Evolutionary conservation across 2,888 invertebrate species (phyloP), one percentile per base, ranked within the genome.

Genomic region (Scaptomyza tumidula): DNA sequence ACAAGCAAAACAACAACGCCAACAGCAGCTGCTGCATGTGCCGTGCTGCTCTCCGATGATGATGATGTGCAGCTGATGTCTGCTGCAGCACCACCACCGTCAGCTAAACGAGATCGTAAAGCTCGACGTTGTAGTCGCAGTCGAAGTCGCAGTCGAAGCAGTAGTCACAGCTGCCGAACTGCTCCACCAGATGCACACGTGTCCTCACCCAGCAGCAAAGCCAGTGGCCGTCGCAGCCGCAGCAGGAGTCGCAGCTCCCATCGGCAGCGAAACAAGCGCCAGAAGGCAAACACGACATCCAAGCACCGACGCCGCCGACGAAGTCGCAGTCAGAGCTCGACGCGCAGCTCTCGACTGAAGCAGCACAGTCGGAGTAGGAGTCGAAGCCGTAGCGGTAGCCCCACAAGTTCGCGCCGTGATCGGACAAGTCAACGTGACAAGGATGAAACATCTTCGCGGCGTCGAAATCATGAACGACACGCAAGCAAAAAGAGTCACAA

Each of bases 21-120:
- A n/a, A 41, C 58, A 10, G 35, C 56, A 48, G 55, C 35, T 13
- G 1, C 48, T 9, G 41, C 16, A 9, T 10, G 4, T 41, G 41
- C 83, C 16, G 86, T 89, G 9, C 69, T 84, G 9, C 77, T 89
- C 0, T 89, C 90, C 44, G 88, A 89, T 48, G 90, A 86, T 60
- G 90, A 90, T 35, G 91, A 89, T 63, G 90, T 90, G 27, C 83
- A 90, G 61, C 10, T 89, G 41, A 77, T 88, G 31, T 57, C 65
- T 11, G 41, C 71, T 6, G 43, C 72, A 6, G 56, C 58, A 0
- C 54, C 60, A 29, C 48, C 61, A 27, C 1, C 49, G 13, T 27
- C 54, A 13, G 59, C 66, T n/a, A 63, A 49, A 62, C 77, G 58
- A 10, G 67, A 74, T 5, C 75, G 60, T 16, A 75, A 60, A 27